Conservation (phyloP, 2,113 vertebrate species). For the Trichomycterus rosablanca region DNA sequence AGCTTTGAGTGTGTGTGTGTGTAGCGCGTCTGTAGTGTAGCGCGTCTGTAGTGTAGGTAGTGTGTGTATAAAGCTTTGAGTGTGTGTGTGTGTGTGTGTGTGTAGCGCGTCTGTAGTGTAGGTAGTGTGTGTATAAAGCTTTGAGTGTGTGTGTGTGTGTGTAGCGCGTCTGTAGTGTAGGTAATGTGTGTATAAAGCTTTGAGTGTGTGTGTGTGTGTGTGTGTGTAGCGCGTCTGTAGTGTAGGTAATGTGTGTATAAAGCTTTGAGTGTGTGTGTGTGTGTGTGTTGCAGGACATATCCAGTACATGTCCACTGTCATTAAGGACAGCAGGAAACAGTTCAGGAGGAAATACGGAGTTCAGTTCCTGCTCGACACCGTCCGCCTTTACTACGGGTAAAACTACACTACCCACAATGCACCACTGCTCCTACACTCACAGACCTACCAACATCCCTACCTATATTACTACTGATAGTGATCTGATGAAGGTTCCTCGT, state of each 20-base stretch:
- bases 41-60: too few species aligned
- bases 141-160: conserved; percentile 12
- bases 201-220: conserved; percentile 3
- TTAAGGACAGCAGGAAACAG: conserved; percentile 93
- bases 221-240: too few species aligned
- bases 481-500: too few species aligned
- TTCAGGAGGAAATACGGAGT: conserved; percentile 93
- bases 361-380: conserved; percentile 88
- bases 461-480: too few species aligned
- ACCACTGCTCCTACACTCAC: not conserved
- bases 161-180: too few species aligned
- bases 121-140: not conserved
- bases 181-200: not conserved
- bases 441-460: too few species aligned
- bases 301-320: conserved; percentile 93
- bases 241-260: not conserved
- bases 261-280: conserved; percentile 4
- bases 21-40: conserved; percentile 1
- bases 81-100: conserved; percentile 19
- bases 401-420: conserved; percentile 34
- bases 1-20: conserved; percentile 4
- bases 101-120: too few species aligned
- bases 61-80: not conserved
- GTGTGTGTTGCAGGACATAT: conserved; percentile 79
- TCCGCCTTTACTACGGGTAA: conserved; percentile 92